Conservation (phyloP, 2,888 invertebrate genomes). For the Hecatera dysodea region DNA sequence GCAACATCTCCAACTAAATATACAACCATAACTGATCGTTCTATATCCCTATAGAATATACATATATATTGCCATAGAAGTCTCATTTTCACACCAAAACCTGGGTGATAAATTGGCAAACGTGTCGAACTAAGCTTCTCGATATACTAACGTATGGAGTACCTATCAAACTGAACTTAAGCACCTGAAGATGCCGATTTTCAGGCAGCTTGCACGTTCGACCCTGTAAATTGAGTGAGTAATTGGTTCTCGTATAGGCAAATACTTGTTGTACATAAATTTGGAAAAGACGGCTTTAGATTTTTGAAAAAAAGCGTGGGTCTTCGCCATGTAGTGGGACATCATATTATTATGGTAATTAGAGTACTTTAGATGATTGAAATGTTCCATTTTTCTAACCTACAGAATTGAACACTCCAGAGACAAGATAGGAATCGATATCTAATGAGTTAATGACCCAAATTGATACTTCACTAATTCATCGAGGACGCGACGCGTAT, state of each 20-base stretch:
- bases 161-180: slow-evolving; percentile 24
- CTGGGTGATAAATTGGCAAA: slow-evolving; percentile 54
- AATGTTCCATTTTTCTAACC: too few species aligned
- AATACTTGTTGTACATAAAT: background rate
- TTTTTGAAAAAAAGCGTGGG: too few species aligned
- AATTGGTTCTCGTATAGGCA: background rate
- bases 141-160: slow-evolving; percentile 35
- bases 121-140: slow-evolving; percentile 41
- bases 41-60: background rate
- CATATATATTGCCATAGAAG: background rate
- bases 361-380: too few species aligned
- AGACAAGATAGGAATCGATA: too few species aligned
- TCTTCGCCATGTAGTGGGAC: too few species aligned
- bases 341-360: too few species aligned
- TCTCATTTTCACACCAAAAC: slow-evolving; percentile 39
- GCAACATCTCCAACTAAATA: background rate
- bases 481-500: too few species aligned
- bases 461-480: too few species aligned
- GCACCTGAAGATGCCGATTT: slow-evolving; percentile 45
- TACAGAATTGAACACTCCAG: too few species aligned
- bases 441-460: too few species aligned
- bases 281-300: too few species aligned
- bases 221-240: background rate
- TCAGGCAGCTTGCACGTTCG: slow-evolving; percentile 34
- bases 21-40: background rate